A percentile compares a stretch with the other conserved stretches of the same genome.
Conservation (phyloP, 2,113 vertebrate genomes). For the Pygoscelis antarcticus region DNA sequence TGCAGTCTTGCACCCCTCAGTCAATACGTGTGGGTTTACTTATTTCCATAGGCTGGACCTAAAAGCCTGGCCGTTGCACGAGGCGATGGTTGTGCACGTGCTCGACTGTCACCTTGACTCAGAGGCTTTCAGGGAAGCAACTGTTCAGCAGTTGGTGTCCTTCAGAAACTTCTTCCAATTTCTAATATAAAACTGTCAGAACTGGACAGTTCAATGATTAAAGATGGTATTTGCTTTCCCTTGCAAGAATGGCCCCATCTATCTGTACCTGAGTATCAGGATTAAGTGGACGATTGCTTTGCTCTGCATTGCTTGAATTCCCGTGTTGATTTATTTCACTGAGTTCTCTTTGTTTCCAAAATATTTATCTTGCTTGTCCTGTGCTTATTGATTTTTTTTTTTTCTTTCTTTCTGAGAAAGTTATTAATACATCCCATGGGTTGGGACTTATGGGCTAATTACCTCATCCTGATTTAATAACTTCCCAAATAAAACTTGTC, state of each 20-base stretch:
- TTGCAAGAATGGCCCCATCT: not conserved
- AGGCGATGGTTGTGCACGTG: rapidly evolving
- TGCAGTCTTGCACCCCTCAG: not conserved
- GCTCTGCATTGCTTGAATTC: not conserved
- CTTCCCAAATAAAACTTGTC: not conserved
- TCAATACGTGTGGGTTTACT: rapidly evolving
- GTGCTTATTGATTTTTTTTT: not conserved
- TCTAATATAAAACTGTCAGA: not conserved
- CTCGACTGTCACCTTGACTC: rapidly evolving
- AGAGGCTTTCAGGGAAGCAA: not conserved
- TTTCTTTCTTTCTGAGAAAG: not conserved
- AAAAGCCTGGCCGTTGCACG: rapidly evolving
- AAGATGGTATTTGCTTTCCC: not conserved
- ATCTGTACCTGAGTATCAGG: not conserved
- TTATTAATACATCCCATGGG: not conserved
- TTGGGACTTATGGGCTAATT: not conserved
- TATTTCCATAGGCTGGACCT: not conserved
- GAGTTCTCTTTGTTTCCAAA: not conserved
- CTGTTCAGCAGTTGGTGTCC: not conserved
- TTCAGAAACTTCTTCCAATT: not conserved
- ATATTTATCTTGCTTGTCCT: not conserved
- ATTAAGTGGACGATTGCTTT: not conserved
- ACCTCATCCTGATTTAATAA: not conserved
- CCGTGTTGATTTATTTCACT: not conserved
- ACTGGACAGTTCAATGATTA: not conserved